Conservation (phyloP, 2,113 vertebrate genomes). For the Erythrocebus patas region DNA sequence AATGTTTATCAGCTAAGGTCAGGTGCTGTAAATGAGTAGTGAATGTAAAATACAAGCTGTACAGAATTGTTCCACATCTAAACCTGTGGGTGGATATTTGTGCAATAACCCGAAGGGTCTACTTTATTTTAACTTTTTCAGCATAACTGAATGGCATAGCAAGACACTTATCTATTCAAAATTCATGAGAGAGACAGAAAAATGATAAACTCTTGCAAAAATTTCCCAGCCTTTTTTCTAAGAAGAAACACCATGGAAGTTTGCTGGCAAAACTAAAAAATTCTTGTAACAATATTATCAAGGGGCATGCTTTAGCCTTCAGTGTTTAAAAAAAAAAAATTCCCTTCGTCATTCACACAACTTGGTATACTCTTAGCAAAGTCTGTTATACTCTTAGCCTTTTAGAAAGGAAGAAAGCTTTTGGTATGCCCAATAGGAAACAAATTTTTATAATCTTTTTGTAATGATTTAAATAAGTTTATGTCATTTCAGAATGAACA, state of each 20-base stretch:
- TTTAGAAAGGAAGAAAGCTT: background rate
- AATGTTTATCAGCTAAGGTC: constrained; percentile 32
- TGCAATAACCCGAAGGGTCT: background rate
- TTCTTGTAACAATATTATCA: background rate
- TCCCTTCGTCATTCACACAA: background rate
- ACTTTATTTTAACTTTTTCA: constrained; percentile 24
- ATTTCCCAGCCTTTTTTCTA: background rate
- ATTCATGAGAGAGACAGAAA: background rate
- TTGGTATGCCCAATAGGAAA: background rate
- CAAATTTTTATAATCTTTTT: background rate
- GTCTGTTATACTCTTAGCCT: background rate
- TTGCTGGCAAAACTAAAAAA: background rate
- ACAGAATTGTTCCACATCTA: background rate
- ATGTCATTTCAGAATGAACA: background rate
- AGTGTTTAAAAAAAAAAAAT: background rate
- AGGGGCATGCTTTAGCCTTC: background rate
- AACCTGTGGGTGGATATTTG: background rate
- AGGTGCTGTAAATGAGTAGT: constrained; percentile 16
- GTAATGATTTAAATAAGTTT: background rate
- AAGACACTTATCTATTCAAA: background rate
- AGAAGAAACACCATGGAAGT: background rate
- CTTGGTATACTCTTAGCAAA: background rate
- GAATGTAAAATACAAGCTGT: background rate
- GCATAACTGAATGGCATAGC: background rate
- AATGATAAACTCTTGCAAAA: background rate